Conservation (phyloP, 2,888 invertebrate species). For the Stegophylla sp. region DNA sequence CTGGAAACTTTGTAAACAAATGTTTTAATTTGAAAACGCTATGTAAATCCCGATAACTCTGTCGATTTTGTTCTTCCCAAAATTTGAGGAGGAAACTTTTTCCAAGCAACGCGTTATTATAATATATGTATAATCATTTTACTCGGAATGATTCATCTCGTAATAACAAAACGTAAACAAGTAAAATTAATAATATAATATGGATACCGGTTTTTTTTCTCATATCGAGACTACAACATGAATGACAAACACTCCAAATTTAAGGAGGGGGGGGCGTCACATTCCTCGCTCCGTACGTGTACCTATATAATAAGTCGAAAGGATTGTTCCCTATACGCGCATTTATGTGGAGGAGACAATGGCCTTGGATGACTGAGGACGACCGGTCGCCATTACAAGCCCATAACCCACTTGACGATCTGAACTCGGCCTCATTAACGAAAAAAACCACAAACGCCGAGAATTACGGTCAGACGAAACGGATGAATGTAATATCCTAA, state of each 20-base stretch:
- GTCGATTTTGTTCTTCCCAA: too few species aligned
- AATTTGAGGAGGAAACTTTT: background rate
- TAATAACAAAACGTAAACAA: background rate
- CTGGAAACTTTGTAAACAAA: too few species aligned
- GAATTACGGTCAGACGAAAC: background rate
- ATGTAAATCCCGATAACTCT: too few species aligned
- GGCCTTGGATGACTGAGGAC: conserved; percentile 31
- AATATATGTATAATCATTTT: too few species aligned
- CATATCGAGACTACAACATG: background rate
- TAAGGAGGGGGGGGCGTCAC: background rate
- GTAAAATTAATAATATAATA: background rate
- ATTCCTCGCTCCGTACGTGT: conserved; percentile 12
- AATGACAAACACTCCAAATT: background rate
- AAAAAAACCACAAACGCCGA: background rate
- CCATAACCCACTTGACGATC: conserved; percentile 34
- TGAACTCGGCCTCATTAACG: conserved; percentile 1
- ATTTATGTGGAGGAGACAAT: background rate
- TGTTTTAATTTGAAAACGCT: too few species aligned
- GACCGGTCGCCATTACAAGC: conserved; percentile 29
- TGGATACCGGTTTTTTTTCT: background rate
- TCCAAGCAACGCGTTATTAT: background rate
- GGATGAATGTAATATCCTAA: too few species aligned
- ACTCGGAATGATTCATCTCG: too few species aligned
- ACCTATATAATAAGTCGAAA: background rate
- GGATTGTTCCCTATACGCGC: background rate